Evolutionary conservation across 1,140 invertebrate genomes (phyloP).

Genomic region (Drosophila lini): DNA sequence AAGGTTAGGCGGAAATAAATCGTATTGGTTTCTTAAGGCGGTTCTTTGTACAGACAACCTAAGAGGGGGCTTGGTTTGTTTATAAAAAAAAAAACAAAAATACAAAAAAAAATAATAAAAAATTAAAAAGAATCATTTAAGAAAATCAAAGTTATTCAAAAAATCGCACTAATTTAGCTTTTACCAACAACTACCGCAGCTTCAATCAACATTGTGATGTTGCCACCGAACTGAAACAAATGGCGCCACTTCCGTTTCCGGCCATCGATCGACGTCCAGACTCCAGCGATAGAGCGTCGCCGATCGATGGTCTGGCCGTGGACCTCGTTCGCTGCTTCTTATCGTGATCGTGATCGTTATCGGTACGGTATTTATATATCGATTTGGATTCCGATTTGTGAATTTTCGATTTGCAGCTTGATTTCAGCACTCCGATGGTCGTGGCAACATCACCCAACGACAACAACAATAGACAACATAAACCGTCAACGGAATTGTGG

Average conservation of each 20-base stretch:
- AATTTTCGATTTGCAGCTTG: constrained; percentile 4
- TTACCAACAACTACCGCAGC: constrained; percentile 84
- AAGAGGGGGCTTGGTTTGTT: neutral
- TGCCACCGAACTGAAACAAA: constrained; percentile 63
- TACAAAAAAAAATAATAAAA: neutral
- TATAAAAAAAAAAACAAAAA: constrained; percentile 1
- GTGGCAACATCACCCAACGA: constrained; percentile 84
- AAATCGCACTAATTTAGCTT: constrained; percentile 84
- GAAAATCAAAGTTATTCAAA: constrained; percentile 45
- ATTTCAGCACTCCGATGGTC: constrained; percentile 17
- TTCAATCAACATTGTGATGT: constrained; percentile 84
- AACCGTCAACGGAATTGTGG: constrained; percentile 83
- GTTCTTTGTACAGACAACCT: constrained; percentile 22
- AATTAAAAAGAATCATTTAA: constrained; percentile 17
- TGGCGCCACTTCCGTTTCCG: constrained; percentile 19
- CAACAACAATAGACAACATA: constrained; percentile 84
- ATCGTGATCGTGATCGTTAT: constrained; percentile 1
- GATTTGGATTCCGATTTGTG: neutral
- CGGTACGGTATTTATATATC: neutral
- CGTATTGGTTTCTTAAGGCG: neutral
- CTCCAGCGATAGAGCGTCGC: constrained; percentile 45
- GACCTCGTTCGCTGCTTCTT: neutral
- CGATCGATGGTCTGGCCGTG: constrained; percentile 27
- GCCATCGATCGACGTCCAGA: constrained; percentile 31
- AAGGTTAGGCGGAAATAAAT: constrained; percentile 2